Evolutionary conservation across 2,113 vertebrate genomes (phyloP), one percentile per base, ranked within the genome.

Genomic region (Zosterops japonicus): DNA sequence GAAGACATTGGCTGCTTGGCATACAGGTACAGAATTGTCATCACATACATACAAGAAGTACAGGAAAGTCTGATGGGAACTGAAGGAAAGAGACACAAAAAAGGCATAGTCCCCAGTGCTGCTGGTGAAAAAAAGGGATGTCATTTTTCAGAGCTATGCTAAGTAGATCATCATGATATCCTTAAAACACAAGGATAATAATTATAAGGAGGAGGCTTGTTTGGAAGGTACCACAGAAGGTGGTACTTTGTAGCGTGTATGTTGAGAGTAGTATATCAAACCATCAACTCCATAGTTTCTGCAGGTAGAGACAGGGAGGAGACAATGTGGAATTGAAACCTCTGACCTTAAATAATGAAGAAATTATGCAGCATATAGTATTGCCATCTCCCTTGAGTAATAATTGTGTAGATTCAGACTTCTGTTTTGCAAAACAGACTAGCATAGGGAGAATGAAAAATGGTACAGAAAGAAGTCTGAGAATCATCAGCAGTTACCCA

Each of bases 201-300:
- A 44, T 27, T 35, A 12, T 22, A 19, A 79, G 27, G 22, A 52
- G 6, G 2, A 36, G 8, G 9, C 25, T 70, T 83, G 14, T 69
- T 86, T 65, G 18, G 55, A 74, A 65, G 42, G 31, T 46, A 46
- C 46, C 46, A 33, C 21, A 52, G 42, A 28, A 39, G 16, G 27
- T 35, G 11, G 7, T 14, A 10, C 2, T 0, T n/a, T 8, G 16
- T 61, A 47, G n/a, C 9, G 10, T 0, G 0, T 22, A 9, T 83
- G 31, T 77, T 76, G 23, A 21, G 9, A 74, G 8, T 23, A n/a
- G 22, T 49, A 33, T 64, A 41, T 17, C 25, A 81, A 42, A 46
- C 9, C 63, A 70, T 6, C 15, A 65, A 19, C 12, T 49, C 7
- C 14, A 8, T 14, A 44, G 23, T 14, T 57, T 69, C 23, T 11